Evolutionary conservation across 2,888 invertebrate species (phyloP), one percentile per base, ranked within the genome.

Genomic region (Reticulitermes lucifugus): DNA sequence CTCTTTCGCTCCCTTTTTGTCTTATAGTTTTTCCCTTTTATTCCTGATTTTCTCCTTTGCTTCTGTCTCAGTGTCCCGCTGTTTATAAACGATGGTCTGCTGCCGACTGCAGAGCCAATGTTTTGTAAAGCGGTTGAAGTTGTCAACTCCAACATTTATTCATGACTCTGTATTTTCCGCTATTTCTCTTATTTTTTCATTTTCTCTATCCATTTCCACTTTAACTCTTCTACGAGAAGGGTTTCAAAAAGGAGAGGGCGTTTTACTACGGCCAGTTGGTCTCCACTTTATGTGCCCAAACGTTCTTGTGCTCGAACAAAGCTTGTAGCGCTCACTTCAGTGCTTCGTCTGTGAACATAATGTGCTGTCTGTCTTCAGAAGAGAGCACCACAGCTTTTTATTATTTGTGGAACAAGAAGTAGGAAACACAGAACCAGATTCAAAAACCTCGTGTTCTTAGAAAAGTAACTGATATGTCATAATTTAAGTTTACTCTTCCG

Each of bases 61-160:
- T 60, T 60, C 41, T 80, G 60, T n/a, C 22, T 60, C 22, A 35
- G 35, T 35, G 22, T 29, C 60, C 80, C 59, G 80, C 80, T 59
- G 80, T 80, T 60, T 80, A 80, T 80, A 80, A 80, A 80, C 60
- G 80, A 80, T 41, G 60, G 80, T 41, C 80, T 60, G 10, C 14
- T 79, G 79, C 79, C 79, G n/a, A 55, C 79, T 79, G 79, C 79
- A 79, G 79, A n/a, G 79, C 55, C 79, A 77, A 79, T 79, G 79
- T 79, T 79, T 79, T 79, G 79, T 79, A 51, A 79, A 79, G 51
- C 79, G 51, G 79, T 51, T 51, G 79, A 25, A 79, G 80, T 80
- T 80, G 80, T 60, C 80, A 80, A 60, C 60, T 41, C 80, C 60
- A 29, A n/a, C 29, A 60, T 60, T 80, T 80, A 80, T 80, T 80